These are phyloP conservation scores for Imbricaverruca yamaguchii DNA, from an alignment of 2,888 invertebrate genomes.

Conservation along the genomic window DNA sequence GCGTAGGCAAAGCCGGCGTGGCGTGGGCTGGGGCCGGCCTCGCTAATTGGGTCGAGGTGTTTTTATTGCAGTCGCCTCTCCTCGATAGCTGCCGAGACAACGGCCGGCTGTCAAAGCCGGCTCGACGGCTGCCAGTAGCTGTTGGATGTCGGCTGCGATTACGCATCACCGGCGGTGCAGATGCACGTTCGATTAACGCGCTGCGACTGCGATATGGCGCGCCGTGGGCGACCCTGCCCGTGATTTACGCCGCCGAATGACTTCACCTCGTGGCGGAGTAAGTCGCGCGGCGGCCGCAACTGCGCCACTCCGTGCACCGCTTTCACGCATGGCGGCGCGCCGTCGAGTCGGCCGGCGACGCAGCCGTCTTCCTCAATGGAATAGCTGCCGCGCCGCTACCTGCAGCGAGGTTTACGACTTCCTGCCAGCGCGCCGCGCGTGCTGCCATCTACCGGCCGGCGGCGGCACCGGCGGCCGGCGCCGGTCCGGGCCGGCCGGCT, in stretches of 20 bases:
- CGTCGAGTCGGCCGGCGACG: not conserved
- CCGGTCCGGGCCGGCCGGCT: too few species aligned
- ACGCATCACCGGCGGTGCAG: not conserved
- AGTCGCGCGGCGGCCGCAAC: too few species aligned
- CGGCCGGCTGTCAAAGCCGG: not conserved
- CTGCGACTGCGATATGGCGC: too few species aligned
- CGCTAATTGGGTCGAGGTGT: too few species aligned
- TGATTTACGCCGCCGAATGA: too few species aligned
- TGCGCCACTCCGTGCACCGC: not conserved
- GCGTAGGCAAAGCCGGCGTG: not conserved
- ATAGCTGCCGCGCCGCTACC: not conserved
- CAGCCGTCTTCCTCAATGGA: not conserved
- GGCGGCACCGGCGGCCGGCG: not conserved
- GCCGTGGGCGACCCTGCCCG: too few species aligned
- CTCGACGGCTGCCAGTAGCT: not conserved
- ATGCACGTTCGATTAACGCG: not conserved
- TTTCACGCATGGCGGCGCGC: constrained; percentile 1
- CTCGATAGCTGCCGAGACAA: not conserved
- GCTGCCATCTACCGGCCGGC: not conserved
- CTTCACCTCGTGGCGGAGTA: too few species aligned
- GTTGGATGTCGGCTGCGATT: not conserved
- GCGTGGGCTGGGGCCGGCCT: not conserved
- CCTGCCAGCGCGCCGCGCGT: not conserved
- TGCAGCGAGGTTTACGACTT: not conserved
- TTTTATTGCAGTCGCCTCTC: too few species aligned